Evolutionary conservation across 2,888 invertebrate species (phyloP).

Genomic region (Campaea margaritaria): DNA sequence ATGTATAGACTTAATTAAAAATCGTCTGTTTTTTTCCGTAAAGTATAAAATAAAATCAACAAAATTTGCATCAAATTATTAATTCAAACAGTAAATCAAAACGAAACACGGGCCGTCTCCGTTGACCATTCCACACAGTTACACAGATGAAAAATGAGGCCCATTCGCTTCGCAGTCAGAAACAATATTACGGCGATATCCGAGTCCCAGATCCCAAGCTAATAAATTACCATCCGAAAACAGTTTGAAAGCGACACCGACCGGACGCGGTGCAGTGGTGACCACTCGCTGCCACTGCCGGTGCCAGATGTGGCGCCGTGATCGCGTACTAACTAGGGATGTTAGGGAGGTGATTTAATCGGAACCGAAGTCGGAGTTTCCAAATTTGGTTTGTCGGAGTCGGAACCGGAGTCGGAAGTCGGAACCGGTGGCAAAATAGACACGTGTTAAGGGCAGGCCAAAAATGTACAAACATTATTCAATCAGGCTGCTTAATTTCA

Average conservation of each 20-base stretch:
- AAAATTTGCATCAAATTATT: conserved; percentile 11
- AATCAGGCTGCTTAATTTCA: no score
- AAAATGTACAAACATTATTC: no score
- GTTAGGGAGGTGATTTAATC: no score
- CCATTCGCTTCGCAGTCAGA: conserved; percentile 15
- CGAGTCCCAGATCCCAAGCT: conserved; percentile 26
- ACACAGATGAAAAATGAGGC: conserved; percentile 25
- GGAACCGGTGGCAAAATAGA: no score
- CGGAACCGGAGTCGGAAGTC: no score
- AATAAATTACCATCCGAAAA: conserved; percentile 33
- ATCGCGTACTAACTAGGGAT: no score
- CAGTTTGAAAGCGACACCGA: conserved; percentile 34
- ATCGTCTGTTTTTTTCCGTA: no score
- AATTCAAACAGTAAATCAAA: conserved; percentile 26
- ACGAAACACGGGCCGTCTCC: conserved; percentile 7
- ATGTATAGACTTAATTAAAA: no score
- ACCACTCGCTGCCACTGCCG: conserved; percentile 18
- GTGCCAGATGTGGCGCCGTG: conserved; percentile 66
- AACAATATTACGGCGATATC: conserved; percentile 26
- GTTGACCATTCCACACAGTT: background rate
- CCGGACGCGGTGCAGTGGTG: conserved; percentile 29
- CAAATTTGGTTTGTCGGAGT: no score
- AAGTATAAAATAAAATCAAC: no score
- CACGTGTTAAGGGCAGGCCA: no score
- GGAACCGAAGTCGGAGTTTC: no score